Base-by-base conservation (phyloP, 2,797 vertebrate species). In the Martes flavigula region DNA sequence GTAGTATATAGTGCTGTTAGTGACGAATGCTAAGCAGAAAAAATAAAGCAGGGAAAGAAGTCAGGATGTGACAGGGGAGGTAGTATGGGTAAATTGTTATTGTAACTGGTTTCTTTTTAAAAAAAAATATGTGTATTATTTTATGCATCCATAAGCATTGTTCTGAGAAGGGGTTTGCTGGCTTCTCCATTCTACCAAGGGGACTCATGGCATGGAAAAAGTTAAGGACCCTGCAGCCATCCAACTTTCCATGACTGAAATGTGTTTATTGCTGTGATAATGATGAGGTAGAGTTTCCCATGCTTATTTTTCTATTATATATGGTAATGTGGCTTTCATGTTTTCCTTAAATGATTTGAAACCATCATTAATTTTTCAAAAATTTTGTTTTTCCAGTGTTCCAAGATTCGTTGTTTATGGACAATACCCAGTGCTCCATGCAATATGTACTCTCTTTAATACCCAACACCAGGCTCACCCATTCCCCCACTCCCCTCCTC, bases 331-430 rank as follows among this genome's bases (percentile, higher is more conserved):
- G 87, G 62, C 62, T 87, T 56, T 94, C 64, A 68, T 75, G 20
- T 93, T 96, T 87, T 77, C 96, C 91, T n/a, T 88, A 82, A 92
- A 82, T 70, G 38, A 78, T 88, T 81, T 81, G 78, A 84, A 77
- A 27, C 43, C 27, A 25, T 81, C 35, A 21, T 77, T 93, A 5
- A 5, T 46, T 93, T 60, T 58, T 58, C 3, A 58, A 56, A 56
- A 21, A 23, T 58, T 58, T 25, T 58, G 25, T 58, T 58, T 58
- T 58, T 20, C 23, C 54, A 56, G 20, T 56, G 54, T 56, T 56
- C 54, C 54, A 56, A 56, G 54, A 56, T 56, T 56, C 54, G 2
- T 56, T 21, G 54, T 56, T 56, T 56, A 56, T 56, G 54, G 7
- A 56, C 54, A 56, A 21, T 21, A 56, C 54, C 54, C 54, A 8